These are phyloP conservation scores for Amazona guildingii DNA, from an alignment of 2,113 vertebrate genomes.

Conservation along the genomic window DNA sequence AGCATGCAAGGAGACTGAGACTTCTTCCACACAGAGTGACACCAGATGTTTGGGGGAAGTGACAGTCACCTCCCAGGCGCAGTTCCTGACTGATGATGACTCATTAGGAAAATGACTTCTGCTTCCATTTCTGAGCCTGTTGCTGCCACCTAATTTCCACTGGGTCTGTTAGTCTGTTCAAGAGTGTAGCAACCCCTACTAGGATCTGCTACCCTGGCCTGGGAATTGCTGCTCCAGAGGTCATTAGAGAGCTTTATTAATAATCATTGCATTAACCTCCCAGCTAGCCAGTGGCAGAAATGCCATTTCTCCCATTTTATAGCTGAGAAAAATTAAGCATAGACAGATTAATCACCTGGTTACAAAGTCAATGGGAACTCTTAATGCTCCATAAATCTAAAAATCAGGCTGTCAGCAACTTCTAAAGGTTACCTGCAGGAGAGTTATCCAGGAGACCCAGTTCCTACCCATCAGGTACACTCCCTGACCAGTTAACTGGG, in stretches of 20 bases:
- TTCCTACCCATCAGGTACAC: neutral
- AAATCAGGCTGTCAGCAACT: constrained; percentile 42
- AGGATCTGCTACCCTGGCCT: neutral
- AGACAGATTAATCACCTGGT: constrained; percentile 39
- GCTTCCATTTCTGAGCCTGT: neutral
- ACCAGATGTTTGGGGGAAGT: neutral
- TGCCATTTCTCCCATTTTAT: constrained; percentile 10
- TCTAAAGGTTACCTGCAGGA: neutral
- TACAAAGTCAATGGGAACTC: constrained; percentile 17
- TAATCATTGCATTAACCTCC: constrained; percentile 33
- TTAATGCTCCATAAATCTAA: constrained; percentile 49
- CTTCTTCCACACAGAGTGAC: neutral
- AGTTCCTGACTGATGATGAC: neutral
- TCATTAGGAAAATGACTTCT: constrained; percentile 29
- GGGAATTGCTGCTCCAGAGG: constrained; percentile 9
- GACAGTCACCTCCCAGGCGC: neutral
- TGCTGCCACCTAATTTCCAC: constrained; percentile 4
- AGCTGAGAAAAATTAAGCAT: constrained; percentile 14
- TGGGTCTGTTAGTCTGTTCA: neutral
- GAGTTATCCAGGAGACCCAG: neutral
- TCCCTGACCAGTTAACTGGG: neutral
- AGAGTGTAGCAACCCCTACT: neutral
- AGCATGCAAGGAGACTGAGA: neutral
- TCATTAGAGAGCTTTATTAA: constrained; percentile 38
- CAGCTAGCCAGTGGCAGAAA: constrained; percentile 12